These are phyloP conservation scores for Ifrita kowaldi DNA, from an alignment of 2,113 vertebrate genomes.

Conservation along the genomic window DNA sequence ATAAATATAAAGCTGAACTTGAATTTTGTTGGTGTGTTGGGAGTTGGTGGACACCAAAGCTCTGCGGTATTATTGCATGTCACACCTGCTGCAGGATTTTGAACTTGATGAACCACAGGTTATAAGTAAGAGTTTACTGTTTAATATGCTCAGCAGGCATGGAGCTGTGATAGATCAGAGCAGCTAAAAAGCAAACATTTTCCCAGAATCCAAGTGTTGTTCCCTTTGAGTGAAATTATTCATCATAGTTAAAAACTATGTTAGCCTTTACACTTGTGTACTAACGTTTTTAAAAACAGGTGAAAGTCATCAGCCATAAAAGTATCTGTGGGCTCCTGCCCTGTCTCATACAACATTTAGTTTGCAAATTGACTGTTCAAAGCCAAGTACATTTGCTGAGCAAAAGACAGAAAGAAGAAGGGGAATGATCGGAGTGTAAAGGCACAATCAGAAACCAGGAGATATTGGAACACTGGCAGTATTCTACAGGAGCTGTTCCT, in stretches of 20 bases:
- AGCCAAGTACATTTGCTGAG: background rate
- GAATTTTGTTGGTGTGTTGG: background rate
- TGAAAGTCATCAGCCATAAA: background rate
- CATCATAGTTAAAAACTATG: background rate
- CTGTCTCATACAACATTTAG: background rate
- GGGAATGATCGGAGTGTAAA: accelerated
- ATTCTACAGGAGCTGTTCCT: background rate
- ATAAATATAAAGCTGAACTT: background rate
- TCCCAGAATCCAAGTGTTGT: background rate
- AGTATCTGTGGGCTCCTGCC: background rate
- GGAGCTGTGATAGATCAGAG: background rate
- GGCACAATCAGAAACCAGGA: background rate
- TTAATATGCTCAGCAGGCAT: background rate
- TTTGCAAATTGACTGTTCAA: background rate
- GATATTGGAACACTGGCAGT: background rate
- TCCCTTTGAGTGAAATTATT: background rate
- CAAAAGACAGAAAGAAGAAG: background rate
- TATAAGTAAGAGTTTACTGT: background rate
- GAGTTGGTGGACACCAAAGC: background rate
- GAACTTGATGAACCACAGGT: background rate
- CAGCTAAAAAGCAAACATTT: background rate
- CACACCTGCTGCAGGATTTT: background rate
- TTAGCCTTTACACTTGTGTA: background rate
- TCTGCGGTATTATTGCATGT: accelerated
- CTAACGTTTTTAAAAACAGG: background rate